These are phyloP conservation scores for Phoxinus phoxinus DNA, from an alignment of 2,113 vertebrate species.

Conservation along the genomic window DNA sequence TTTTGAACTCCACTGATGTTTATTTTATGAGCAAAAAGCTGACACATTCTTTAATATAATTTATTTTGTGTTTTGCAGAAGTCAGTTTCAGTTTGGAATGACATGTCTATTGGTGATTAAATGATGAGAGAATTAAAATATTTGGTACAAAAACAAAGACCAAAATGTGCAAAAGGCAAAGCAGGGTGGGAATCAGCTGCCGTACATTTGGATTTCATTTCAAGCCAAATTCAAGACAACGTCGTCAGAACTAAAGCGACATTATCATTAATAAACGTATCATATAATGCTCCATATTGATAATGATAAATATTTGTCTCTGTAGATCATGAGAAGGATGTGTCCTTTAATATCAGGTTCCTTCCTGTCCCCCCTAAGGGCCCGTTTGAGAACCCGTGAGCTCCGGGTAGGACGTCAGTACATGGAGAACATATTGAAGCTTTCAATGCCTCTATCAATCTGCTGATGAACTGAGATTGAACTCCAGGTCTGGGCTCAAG, in stretches of 20 bases:
- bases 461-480: conserved; percentile 58
- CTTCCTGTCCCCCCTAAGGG: background rate
- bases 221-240: conserved; percentile 17
- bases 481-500: conserved; percentile 52
- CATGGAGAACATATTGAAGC: conserved; percentile 44
- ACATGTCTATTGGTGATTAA: background rate
- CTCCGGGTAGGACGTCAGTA: conserved; percentile 37
- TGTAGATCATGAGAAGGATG: background rate
- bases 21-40: background rate
- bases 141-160: background rate
- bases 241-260: conserved; percentile 8
- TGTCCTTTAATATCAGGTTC: background rate
- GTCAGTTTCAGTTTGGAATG: background rate
- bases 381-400: background rate
- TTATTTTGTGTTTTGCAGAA: background rate
- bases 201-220: conserved; percentile 8
- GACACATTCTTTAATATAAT: too few species aligned
- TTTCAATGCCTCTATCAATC: conserved; percentile 49
- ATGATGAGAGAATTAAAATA: background rate
- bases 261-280: conserved; percentile 3
- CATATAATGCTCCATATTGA: conserved; percentile 1
- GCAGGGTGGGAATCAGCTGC: conserved; percentile 36
- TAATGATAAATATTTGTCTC: background rate
- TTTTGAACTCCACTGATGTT: background rate
- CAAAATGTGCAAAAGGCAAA: background rate